Evolutionary conservation across 2,113 vertebrate species (phyloP), one percentile per base, ranked within the genome.

Genomic region (Clarias macrocephalus): DNA sequence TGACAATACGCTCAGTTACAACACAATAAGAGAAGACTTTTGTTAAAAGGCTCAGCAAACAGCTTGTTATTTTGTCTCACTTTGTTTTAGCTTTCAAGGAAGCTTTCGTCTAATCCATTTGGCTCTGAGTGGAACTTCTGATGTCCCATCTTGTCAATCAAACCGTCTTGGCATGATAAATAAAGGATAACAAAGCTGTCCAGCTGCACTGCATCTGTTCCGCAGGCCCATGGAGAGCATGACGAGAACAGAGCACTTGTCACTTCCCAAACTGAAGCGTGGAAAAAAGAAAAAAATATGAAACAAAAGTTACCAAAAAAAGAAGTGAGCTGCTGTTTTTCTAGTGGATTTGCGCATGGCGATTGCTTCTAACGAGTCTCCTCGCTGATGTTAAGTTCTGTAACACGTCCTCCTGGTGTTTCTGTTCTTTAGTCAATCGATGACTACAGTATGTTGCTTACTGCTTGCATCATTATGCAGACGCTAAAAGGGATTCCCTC

Each of bases 141-240:
- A 88, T 86, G 79, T 91, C 86, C 88, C 72, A 18, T 85, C 85
- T 89, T 93, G 93, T 92, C 93, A 93, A 87, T 94, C 92, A 92
- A 57, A 18, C 87, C 6, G 21, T 54, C 86, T 80, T 86, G 84
- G 66, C 66, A 72, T 83, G 88, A 93, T 93, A 93, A 94, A 94
- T 83, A 87, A 87, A 79, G 70, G 19, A 87, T 83, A 73, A 56
- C 57, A 83, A 83, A 83, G 86, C 42, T 76, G 68, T 76, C 80
- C 80, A 76, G 80, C 80, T 79, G 81, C 66, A 73, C 19, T 56
- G 60, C 86, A 83, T 87, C 81, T 87, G 70, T 66, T 84, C 81
- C 3, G 25, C 30, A 66, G 48, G 13, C 73, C 81, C 75, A 72
- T 37, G 5, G 57, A n/a, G 82, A 82, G 86, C 66, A 30, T 60